A percentile compares a stretch with the other conserved stretches of the same genome.
These are phyloP conservation scores for Corythornis madagascariensis DNA, from an alignment of 2,113 vertebrate species.

Conservation along the genomic window DNA sequence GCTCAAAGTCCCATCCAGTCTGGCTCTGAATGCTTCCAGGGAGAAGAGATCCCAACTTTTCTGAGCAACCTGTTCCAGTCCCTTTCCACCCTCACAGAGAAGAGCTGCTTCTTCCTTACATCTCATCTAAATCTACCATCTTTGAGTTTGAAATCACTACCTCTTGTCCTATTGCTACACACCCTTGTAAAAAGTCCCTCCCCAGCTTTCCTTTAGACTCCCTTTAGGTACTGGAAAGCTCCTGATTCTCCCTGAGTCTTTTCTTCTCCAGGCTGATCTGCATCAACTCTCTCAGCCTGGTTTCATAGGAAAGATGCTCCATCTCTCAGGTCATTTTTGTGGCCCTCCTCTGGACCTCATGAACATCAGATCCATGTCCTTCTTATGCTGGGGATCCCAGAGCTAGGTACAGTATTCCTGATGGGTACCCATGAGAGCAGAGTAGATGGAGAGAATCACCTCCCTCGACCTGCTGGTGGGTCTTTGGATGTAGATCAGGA, in stretches of 20 bases:
- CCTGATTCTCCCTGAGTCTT: neutral
- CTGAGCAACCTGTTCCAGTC: neutral
- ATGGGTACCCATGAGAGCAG: neutral
- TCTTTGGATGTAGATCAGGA: neutral
- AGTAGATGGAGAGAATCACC: neutral
- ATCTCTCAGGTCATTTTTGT: neutral
- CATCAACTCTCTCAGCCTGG: neutral
- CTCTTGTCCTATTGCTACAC: neutral
- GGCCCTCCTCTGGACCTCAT: neutral
- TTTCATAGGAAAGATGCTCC: neutral
- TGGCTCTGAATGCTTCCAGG: neutral
- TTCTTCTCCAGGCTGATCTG: neutral
- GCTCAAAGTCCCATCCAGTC: neutral
- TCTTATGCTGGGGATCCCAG: neutral
- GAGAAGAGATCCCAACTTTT: neutral
- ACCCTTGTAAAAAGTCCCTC: neutral
- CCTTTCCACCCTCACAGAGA: neutral
- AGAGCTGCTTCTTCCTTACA: neutral
- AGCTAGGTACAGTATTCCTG: neutral
- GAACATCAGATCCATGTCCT: neutral
- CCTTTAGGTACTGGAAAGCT: neutral
- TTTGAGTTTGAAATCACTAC: neutral
- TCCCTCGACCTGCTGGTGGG: neutral
- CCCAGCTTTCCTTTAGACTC: neutral
- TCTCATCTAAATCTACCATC: neutral